Percentiles rank a stretch among this genome's conserved stretches.
Conservation (phyloP, 1,140 invertebrate genomes). For the Ctenoplectra terminalis region DNA sequence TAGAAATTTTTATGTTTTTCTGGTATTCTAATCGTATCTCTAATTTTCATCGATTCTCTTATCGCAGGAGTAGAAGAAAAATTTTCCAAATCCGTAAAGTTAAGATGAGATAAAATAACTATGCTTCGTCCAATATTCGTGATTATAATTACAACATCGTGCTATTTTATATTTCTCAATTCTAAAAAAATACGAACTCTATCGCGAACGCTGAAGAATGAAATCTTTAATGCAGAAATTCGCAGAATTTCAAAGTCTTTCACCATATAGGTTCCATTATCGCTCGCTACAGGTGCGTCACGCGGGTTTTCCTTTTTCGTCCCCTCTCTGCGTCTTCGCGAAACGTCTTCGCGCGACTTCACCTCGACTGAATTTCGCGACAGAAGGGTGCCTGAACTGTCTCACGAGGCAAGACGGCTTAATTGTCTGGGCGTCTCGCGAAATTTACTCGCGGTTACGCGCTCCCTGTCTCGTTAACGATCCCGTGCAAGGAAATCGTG, state of each 20-base stretch:
- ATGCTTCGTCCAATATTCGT: no score
- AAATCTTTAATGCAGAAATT: no score
- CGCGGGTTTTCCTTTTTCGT: neutral
- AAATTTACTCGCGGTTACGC: constrained; percentile 60
- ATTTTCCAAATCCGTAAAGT: no score
- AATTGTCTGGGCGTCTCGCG: constrained; percentile 61
- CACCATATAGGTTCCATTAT: neutral
- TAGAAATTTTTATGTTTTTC: neutral
- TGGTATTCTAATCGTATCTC: neutral
- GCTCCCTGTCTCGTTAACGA: constrained; percentile 8
- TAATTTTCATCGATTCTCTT: neutral
- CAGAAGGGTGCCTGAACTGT: constrained; percentile 16
- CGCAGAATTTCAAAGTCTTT: neutral
- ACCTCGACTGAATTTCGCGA: neutral
- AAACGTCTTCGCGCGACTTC: neutral
- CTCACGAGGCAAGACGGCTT: constrained; percentile 46
- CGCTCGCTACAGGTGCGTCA: neutral
- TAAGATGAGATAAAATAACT: no score
- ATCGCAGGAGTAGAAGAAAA: no score
- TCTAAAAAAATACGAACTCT: no score
- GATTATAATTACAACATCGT: no score
- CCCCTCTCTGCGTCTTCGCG: neutral
- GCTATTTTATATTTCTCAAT: no score
- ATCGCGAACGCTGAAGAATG: no score
- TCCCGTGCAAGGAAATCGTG: constrained; percentile 27